Evolutionary conservation across 2,888 invertebrate species (phyloP).

Genomic region (Microctonus hyperodae): DNA sequence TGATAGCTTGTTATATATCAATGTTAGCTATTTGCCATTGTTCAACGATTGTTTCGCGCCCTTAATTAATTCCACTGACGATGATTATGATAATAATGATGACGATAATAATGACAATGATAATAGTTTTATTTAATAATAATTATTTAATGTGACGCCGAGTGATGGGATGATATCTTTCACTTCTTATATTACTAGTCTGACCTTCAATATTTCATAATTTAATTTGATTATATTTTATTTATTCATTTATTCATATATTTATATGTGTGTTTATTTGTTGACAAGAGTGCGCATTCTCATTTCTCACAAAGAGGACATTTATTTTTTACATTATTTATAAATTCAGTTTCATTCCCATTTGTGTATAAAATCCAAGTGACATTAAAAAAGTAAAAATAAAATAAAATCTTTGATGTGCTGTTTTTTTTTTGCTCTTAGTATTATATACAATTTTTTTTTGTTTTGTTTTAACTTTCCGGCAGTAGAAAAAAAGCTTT

Average conservation of each 20-base stretch:
- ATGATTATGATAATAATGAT: not conserved
- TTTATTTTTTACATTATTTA: not conserved
- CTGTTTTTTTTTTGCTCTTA: not conserved
- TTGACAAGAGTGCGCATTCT: not conserved
- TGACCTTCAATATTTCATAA: not conserved
- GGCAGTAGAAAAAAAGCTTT: constrained; percentile 34
- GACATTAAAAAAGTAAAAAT: not conserved
- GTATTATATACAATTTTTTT: not conserved
- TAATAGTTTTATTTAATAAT: too few relatives aligned
- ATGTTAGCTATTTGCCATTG: constrained; percentile 20
- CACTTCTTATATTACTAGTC: not conserved
- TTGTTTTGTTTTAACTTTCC: not conserved
- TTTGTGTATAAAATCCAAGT: not conserved
- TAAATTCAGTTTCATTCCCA: not conserved
- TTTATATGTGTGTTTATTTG: not conserved
- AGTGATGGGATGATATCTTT: not conserved
- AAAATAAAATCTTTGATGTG: not conserved
- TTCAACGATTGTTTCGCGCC: constrained; percentile 19
- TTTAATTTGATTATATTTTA: not conserved
- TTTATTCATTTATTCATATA: not conserved
- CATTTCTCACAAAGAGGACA: not conserved
- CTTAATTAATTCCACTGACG: constrained; percentile 16
- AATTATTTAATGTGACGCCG: not conserved
- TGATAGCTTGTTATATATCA: not conserved
- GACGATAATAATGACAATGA: too few relatives aligned